Base-by-base conservation (phyloP, 2,113 vertebrate species). In the Cavia aperea region DNA sequence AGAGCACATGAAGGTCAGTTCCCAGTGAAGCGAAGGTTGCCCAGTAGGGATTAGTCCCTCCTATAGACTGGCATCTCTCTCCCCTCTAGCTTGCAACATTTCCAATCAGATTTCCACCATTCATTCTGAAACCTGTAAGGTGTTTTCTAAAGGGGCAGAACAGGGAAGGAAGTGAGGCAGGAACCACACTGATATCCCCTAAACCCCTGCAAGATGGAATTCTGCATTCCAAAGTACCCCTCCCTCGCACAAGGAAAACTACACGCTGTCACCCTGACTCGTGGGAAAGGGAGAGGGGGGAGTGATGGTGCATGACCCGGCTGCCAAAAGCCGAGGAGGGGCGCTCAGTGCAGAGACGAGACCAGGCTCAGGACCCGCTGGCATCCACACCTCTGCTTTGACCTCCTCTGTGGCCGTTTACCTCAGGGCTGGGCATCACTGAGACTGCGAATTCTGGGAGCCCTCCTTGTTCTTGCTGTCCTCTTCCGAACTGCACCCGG, bases 391-490 rank as follows among this genome's bases (percentile, higher is more conserved):
- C 29, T 62, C 84, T 49, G 60, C 62, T 94, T 54, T 51, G 90
- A 23, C 78, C 43, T 66, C 95, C 81, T 78, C 91, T 65, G 92
- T 24, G 90, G 90, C 39, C 13, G 16, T 72, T 43, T 29, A 13
- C 93, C 90, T 86, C 90, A 1, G 63, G 66, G 49, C 51, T 3
- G 21, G 81, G 73, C 54, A 1, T 97, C 95, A 97, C 88, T 96
- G 96, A 31, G 90, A 36, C 54, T 90, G 72, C 4, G 86, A 93
- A 0, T 94, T 94, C 81, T 85, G 36, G 70, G 93, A 81, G 68
- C 62, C 77, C 56, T 97, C 96, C 63, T 91, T 95, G 65, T 58
- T 91, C 89, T 97, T 94, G 62, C n/a, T 94, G 43, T 92, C 96
- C 86, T 97, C 97, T 62, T 89, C 86, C 0, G 95, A 62, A 88